Evolutionary conservation across 2,888 invertebrate genomes (phyloP).

Genomic region (Cepaea hortensis): DNA sequence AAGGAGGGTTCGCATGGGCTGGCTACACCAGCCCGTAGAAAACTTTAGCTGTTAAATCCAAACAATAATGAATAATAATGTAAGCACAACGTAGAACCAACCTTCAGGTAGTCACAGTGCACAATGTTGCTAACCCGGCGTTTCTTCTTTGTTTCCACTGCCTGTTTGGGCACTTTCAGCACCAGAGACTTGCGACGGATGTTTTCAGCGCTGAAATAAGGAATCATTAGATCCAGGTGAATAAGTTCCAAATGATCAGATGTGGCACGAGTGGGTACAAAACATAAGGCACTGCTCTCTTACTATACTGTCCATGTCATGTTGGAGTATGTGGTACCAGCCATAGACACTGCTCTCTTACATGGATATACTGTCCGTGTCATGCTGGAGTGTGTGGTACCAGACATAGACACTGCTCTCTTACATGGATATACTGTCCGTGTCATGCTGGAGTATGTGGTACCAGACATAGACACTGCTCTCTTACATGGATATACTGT

Average conservation of each 20-base stretch:
- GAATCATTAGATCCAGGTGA: background rate
- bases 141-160: slow-evolving; percentile 81
- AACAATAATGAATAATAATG: background rate
- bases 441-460: no score
- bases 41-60: no score
- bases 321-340: background rate
- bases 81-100: slow-evolving; percentile 38
- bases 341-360: no score
- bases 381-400: no score
- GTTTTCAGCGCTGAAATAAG: slow-evolving; percentile 83
- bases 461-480: no score
- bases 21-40: no score
- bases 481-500: no score
- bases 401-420: no score
- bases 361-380: no score
- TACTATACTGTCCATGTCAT: background rate
- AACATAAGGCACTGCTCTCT: background rate
- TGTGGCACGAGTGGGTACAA: background rate
- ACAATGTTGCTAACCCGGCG: slow-evolving; percentile 82
- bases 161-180: slow-evolving; percentile 87
- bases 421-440: no score
- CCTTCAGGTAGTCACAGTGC: slow-evolving; percentile 91
- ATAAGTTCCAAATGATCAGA: no score
- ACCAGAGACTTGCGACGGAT: slow-evolving; percentile 87
- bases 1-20: no score